phyloP scores from a whole-genome alignment of 2,888 invertebrate genomes.

The Molanna angustata region DNA sequence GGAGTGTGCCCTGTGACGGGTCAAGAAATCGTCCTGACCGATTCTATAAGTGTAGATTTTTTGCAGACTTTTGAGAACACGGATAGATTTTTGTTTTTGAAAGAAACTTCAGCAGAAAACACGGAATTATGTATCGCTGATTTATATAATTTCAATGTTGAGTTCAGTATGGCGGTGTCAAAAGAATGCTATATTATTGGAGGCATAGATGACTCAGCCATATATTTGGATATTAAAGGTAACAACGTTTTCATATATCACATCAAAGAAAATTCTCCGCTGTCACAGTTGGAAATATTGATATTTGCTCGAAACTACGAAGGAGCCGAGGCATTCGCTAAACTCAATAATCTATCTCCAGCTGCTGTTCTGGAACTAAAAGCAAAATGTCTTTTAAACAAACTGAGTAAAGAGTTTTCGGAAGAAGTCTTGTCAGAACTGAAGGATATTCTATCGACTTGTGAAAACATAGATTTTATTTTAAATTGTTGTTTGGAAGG shows the following conservation, averaged over 20 bases:
- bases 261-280: slow-evolving; percentile 29
- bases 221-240: slow-evolving; percentile 27
- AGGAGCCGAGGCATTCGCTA: slow-evolving; percentile 30
- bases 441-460: slow-evolving; percentile 22
- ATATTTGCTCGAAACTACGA: slow-evolving; percentile 28
- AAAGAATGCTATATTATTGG: slow-evolving; percentile 24
- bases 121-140: slow-evolving; percentile 19
- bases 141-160: slow-evolving; percentile 9
- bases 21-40: slow-evolving; percentile 16
- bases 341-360: slow-evolving; percentile 27
- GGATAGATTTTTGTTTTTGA: slow-evolving; percentile 19
- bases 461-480: slow-evolving; percentile 25
- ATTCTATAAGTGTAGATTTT: not conserved
- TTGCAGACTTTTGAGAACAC: slow-evolving; percentile 24
- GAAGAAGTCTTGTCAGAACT: slow-evolving; percentile 23
- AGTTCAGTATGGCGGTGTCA: slow-evolving; percentile 23
- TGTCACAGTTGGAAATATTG: slow-evolving; percentile 30
- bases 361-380: slow-evolving; percentile 28
- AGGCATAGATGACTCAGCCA: slow-evolving; percentile 24
- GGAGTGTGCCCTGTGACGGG: slow-evolving; percentile 25
- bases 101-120: not conserved
- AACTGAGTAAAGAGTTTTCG: slow-evolving; percentile 21
- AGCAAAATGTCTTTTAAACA: slow-evolving; percentile 28
- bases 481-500: slow-evolving; percentile 26
- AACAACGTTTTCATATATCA: slow-evolving; percentile 27